These are phyloP conservation scores for Capreolus pygargus DNA, from an alignment of 2,113 vertebrate genomes.

Conservation along the genomic window DNA sequence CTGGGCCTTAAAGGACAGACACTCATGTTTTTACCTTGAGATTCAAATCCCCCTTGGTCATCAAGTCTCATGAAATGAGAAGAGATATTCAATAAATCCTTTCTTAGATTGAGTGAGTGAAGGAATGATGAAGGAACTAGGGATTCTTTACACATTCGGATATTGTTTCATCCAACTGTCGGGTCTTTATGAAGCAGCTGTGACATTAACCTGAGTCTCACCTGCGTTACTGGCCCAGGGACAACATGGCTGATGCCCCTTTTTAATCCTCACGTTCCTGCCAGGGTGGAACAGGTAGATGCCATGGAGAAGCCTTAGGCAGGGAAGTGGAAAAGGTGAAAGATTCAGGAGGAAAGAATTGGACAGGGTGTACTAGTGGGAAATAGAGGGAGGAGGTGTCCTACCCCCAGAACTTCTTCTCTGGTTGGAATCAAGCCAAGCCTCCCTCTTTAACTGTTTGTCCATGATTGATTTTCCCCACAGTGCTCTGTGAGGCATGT, in stretches of 20 bases:
- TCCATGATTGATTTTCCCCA: not conserved
- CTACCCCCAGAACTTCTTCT: not conserved
- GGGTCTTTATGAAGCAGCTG: not conserved
- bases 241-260: fast-evolving
- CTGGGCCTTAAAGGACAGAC: not conserved
- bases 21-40: not conserved
- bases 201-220: not conserved
- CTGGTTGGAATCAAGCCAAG: not conserved
- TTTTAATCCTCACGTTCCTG: not conserved
- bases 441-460: not conserved
- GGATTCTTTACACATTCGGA: not conserved
- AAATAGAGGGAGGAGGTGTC: not conserved
- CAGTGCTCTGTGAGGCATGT: not conserved
- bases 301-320: not conserved
- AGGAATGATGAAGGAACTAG: not conserved
- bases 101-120: not conserved
- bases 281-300: not conserved
- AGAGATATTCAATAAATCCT: not conserved
- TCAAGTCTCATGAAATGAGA: not conserved
- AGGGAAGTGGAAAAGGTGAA: not conserved
- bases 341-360: not conserved
- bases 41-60: not conserved
- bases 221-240: not conserved
- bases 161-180: not conserved
- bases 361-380: no score